Base-by-base conservation (phyloP, 2,797 vertebrate species). In the Cuculus canorus region DNA sequence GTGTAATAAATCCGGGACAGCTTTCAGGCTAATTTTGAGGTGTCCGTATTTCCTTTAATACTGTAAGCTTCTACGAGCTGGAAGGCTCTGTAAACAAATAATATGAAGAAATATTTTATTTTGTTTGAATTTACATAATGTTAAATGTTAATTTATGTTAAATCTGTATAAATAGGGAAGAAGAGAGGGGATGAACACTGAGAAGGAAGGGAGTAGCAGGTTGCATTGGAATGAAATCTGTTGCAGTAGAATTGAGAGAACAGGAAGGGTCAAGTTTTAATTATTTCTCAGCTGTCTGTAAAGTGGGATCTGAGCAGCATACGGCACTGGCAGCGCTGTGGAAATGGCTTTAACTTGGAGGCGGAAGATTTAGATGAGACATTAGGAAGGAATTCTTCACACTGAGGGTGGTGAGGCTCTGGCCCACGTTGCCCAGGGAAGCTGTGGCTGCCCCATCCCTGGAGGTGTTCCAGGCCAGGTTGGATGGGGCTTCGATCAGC, bases 1-100 rank as follows among this genome's bases (percentile, higher is more conserved):
- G 7, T 60, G 53, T 71, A 88, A 96, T 92, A 95, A 95, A 96
- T 50, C 7, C 11, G 5, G 63, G 21, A 86, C 19, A 47, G 28
- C 60, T 73, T 86, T 86, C 64, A 72, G 57, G 52, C 70, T 90
- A 17, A 54, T 72, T 85, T 60, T 59, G 54, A 79, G 65, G 59
- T 92, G 71, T 4, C 35, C 86, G 30, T 90, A 48, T 92, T 90
- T 92, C 32, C 15, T 91, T 94, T 65, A 75, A 21, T 78, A 48
- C 21, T 89, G 7, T 68, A 82, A 50, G 10, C 17, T 81, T 86
- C 11, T 39, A 22, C 10, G 41, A 66, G 30, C 32, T 60, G 60
- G 37, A 77, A 68, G 65, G 54, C 25, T 84, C 63, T 78, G 13
- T 64, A 65, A 78, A 43, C 56, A 73, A 91, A 48, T 52, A 87